Conservation (phyloP, 2,113 vertebrate genomes). For the Misgurnus anguillicaudatus region DNA sequence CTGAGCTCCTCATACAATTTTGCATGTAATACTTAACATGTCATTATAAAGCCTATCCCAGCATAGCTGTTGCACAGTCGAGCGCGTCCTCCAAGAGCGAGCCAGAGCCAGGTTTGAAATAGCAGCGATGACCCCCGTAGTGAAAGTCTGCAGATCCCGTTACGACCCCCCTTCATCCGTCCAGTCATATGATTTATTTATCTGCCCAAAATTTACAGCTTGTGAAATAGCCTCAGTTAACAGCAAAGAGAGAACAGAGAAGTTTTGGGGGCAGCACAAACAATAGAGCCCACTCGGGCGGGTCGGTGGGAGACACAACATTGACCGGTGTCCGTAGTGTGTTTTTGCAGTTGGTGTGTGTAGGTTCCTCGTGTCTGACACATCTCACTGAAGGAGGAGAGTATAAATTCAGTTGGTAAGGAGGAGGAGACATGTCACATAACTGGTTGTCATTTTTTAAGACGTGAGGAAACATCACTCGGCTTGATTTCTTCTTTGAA, state of each 20-base stretch:
- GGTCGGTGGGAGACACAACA: not conserved
- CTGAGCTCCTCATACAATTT: not conserved
- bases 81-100: not conserved
- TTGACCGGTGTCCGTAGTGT: not conserved
- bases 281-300: slow-evolving; percentile 25
- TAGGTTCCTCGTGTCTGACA: slow-evolving; percentile 33
- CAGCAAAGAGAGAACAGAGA: slow-evolving; percentile 45
- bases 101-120: slow-evolving; percentile 62
- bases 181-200: slow-evolving; percentile 69
- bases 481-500: slow-evolving; percentile 66
- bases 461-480: slow-evolving; percentile 69
- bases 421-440: slow-evolving; percentile 73
- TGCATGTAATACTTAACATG: slow-evolving; percentile 21
- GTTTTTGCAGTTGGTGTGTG: not conserved
- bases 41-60: not conserved
- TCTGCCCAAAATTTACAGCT: slow-evolving; percentile 71
- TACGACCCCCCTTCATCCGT: slow-evolving; percentile 49
- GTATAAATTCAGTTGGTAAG: slow-evolving; percentile 71
- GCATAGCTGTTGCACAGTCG: slow-evolving; percentile 34
- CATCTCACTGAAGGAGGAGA: slow-evolving; percentile 64
- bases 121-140: slow-evolving; percentile 64
- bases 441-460: slow-evolving; percentile 73
- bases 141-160: slow-evolving; percentile 65
- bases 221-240: slow-evolving; percentile 70
- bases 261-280: slow-evolving; percentile 33